Evolutionary conservation across 2,797 vertebrate species (phyloP), one percentile per base, ranked within the genome.

Genomic region (Neostethus bicornis): DNA sequence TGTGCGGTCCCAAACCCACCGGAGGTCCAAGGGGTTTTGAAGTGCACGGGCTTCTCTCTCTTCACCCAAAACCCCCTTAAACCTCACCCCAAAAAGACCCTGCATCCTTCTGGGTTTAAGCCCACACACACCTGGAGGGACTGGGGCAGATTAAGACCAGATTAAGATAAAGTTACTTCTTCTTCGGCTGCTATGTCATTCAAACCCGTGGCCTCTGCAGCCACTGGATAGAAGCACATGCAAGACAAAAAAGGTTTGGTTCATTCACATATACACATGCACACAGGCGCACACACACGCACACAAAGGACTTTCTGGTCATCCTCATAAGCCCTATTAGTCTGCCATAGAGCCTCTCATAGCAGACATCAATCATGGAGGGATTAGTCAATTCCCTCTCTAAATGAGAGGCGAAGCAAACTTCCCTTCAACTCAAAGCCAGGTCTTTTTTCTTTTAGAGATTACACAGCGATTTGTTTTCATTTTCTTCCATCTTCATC

Each of bases 161-260:
- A 92, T 92, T 92, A 92, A 92, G 92, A 90, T 93, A 91, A 85
- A 83, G 87, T 91, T 90, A 89, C 88, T 77, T 81, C 85, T 79
- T 83, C 75, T 86, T 75, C 51, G 72, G 86, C 60, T 84, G 78
- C 87, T 74, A 81, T 90, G 91, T 84, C 88, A 92, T 82, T 88
- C 89, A 90, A 90, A 88, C 82, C 84, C 78, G 49, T 52, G 81
- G 83, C 74, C 66, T 81, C 68, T 79, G 7, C 53, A 70, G 79
- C 60, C 70, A 67, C 32, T 78, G 76, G 63, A 72, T 54, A 52
- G 61, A 63, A 66, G 76, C 58, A 84, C 79, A 77, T 80, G 76
- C 75, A 70, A 87, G 81, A 51, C 73, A 79, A 84, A 83, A 42
- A 83, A 79, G 84, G 76, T 83, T 67, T 71, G 77, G 56, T 87